These are phyloP conservation scores for Pandemis cinnamomeana DNA, from an alignment of 2,888 invertebrate species.

Conservation along the genomic window DNA sequence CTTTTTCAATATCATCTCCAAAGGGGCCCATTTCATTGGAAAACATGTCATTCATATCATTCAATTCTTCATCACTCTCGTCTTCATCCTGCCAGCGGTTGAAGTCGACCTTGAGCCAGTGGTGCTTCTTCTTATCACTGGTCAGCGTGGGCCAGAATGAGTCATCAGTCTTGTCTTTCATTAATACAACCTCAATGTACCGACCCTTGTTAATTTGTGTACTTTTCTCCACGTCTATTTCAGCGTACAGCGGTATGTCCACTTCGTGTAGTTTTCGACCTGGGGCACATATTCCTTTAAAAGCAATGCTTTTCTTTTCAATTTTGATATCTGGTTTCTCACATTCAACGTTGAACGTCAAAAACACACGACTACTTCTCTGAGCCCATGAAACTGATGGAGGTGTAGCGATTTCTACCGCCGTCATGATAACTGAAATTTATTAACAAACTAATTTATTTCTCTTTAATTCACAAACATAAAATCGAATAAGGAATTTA, in stretches of 20 bases:
- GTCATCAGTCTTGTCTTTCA: slow-evolving; percentile 87
- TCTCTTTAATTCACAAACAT: background rate
- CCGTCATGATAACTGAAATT: slow-evolving; percentile 57
- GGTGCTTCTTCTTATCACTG: slow-evolving; percentile 93
- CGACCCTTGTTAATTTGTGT: slow-evolving; percentile 88
- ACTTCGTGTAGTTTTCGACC: slow-evolving; percentile 94
- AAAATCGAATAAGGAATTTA: background rate
- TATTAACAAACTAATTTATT: background rate
- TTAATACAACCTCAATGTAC: slow-evolving; percentile 88
- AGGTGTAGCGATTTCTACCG: slow-evolving; percentile 56
- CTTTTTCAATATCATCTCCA: slow-evolving; percentile 75
- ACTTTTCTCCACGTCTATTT: slow-evolving; percentile 92
- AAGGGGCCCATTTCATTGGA: slow-evolving; percentile 65
- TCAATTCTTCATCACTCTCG: slow-evolving; percentile 92
- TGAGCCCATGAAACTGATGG: slow-evolving; percentile 98
- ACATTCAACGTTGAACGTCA: slow-evolving; percentile 95
- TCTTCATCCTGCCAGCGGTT: slow-evolving; percentile 99
- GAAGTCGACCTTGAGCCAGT: slow-evolving; percentile 98
- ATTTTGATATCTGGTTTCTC: slow-evolving; percentile 91
- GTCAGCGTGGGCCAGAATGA: slow-evolving; percentile 95
- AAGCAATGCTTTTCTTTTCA: slow-evolving; percentile 87
- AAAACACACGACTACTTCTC: slow-evolving; percentile 89
- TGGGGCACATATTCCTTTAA: slow-evolving; percentile 93
- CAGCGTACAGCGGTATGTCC: slow-evolving; percentile 92
- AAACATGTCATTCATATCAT: slow-evolving; percentile 71